phyloP scores from a whole-genome alignment of 2,113 vertebrate genomes.

The Thamnophis sirtalis region DNA sequence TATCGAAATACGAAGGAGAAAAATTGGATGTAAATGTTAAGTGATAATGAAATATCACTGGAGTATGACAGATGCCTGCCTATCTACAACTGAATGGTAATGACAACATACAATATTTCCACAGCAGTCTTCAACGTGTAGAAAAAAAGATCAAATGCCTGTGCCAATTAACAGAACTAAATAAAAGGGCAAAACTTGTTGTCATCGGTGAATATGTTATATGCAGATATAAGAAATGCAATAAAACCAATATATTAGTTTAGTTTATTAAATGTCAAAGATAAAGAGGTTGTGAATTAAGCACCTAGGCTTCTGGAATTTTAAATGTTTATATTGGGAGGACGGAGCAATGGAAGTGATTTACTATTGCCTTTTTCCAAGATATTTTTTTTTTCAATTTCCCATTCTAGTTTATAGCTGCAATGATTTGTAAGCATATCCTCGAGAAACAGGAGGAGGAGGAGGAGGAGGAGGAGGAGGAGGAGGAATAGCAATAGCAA shows the following conservation, averaged over 20 bases:
- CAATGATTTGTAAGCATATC: not conserved
- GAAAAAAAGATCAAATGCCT: not conserved
- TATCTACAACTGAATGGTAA: not conserved
- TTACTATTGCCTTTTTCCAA: not conserved
- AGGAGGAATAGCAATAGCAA: not conserved
- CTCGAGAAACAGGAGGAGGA: not conserved
- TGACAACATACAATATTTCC: not conserved
- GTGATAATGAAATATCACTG: not conserved
- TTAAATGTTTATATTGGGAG: not conserved
- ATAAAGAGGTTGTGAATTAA: not conserved
- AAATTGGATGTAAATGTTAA: constrained; percentile 4
- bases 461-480: not conserved
- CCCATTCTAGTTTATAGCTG: not conserved
- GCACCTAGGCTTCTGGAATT: not conserved
- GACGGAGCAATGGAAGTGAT: not conserved
- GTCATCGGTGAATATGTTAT: not conserved
- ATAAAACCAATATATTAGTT: not conserved
- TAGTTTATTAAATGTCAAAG: not conserved
- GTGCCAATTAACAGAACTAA: not conserved
- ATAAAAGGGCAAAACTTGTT: not conserved
- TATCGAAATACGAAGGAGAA: not conserved
- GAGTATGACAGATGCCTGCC: not conserved
- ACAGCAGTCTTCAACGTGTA: not conserved
- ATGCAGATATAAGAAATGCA: not conserved
- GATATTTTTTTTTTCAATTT: not conserved